Evolutionary conservation across 2,113 vertebrate genomes (phyloP).

Genomic region (Edolisoma coerulescens): DNA sequence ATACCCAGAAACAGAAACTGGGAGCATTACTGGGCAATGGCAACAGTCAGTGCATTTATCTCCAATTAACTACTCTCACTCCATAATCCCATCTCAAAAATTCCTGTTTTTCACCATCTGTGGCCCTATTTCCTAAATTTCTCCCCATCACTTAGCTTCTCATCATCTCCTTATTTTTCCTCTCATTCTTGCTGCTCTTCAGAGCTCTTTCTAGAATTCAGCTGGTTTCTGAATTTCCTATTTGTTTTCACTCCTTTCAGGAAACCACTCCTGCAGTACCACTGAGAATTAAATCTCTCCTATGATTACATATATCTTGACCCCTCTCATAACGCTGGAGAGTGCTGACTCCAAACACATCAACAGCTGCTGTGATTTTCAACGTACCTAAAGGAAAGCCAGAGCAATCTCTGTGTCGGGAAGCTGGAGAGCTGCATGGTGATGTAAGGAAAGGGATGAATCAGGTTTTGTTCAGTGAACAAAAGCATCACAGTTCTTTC

Average conservation of each 20-base stretch:
- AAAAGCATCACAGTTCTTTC: slow-evolving; percentile 50
- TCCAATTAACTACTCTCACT: not conserved
- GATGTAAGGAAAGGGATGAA: slow-evolving; percentile 52
- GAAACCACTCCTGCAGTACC: not conserved
- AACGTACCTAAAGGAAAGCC: slow-evolving; percentile 17
- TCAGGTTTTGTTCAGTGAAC: slow-evolving; percentile 7
- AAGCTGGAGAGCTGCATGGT: slow-evolving; percentile 16
- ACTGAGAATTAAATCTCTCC: not conserved
- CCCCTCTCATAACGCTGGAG: not conserved
- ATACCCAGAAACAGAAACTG: not conserved
- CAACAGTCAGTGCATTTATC: not conserved
- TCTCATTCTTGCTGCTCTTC: not conserved
- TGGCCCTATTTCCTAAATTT: not conserved
- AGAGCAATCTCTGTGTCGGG: not conserved
- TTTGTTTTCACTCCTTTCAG: not conserved
- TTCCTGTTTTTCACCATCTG: not conserved
- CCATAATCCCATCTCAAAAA: not conserved
- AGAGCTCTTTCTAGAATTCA: not conserved
- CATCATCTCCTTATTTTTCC: not conserved
- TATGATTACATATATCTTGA: not conserved
- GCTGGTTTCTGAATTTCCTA: not conserved
- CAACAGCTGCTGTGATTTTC: slow-evolving; percentile 15
- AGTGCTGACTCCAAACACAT: not conserved
- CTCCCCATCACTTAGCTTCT: not conserved
- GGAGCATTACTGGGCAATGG: not conserved